A percentile compares a stretch with the other conserved stretches of the same genome.
These are phyloP conservation scores for Spisula solida DNA, from an alignment of 2,888 invertebrate genomes.

Conservation along the genomic window DNA sequence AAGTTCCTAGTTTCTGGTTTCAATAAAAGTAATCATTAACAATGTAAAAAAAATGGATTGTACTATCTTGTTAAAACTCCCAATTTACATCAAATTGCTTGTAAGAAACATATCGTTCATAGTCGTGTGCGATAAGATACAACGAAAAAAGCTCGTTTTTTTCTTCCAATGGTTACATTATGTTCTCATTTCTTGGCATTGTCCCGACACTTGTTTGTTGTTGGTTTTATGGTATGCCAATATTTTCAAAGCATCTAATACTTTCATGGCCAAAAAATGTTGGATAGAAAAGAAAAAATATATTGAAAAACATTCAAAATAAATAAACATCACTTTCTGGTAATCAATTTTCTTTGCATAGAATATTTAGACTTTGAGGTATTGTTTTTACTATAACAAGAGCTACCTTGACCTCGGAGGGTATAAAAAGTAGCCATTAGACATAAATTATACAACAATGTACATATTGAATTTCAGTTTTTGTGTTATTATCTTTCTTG, in stretches of 20 bases:
- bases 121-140: constrained; percentile 25
- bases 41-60: constrained; percentile 39
- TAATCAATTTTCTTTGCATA: background rate
- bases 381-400: background rate
- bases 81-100: constrained; percentile 40
- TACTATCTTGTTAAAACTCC: constrained; percentile 27
- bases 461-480: background rate
- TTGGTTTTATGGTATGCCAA: background rate
- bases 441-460: background rate
- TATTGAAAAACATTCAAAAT: background rate
- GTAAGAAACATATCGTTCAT: constrained; percentile 21
- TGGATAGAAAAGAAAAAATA: background rate
- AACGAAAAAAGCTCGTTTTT: constrained; percentile 2
- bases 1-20: background rate
- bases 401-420: background rate
- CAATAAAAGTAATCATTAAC: constrained; percentile 37
- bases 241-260: background rate
- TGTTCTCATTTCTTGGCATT: background rate
- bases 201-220: background rate
- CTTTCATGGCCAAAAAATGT: background rate
- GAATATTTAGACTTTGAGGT: constrained; percentile 5
- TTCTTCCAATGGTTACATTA: background rate
- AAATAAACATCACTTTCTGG: constrained; percentile 23
- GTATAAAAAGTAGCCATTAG: background rate
- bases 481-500: background rate